phyloP scores from a whole-genome alignment of 2,797 vertebrate species.

The Nannoperca australis region DNA sequence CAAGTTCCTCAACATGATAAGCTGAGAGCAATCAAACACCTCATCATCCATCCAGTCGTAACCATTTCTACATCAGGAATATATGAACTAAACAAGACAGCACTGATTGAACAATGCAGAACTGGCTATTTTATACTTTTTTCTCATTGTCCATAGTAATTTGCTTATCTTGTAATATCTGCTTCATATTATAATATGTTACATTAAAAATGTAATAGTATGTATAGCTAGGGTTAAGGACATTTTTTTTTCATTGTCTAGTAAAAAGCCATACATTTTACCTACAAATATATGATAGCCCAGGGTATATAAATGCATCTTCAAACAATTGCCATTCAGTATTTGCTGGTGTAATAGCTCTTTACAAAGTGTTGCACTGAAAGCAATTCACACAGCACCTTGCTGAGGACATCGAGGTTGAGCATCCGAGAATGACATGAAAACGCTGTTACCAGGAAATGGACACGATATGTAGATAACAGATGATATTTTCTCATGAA shows the following conservation, averaged over 20 bases:
- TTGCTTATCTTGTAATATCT: constrained; percentile 74
- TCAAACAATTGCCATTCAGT: constrained; percentile 72
- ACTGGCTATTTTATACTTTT: constrained; percentile 60
- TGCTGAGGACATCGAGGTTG: constrained; percentile 67
- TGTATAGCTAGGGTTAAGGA: constrained; percentile 69
- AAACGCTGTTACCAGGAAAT: constrained; percentile 66
- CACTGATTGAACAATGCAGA: constrained; percentile 81
- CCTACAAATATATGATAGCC: constrained; percentile 69
- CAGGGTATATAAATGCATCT: constrained; percentile 55
- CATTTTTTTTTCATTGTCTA: constrained; percentile 65
- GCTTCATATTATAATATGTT: constrained; percentile 72
- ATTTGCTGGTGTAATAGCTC: constrained; percentile 66
- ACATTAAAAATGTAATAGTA: constrained; percentile 62
- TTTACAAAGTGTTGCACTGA: constrained; percentile 79
- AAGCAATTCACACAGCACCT: constrained; percentile 80
- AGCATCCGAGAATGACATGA: constrained; percentile 52
- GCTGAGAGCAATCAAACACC: constrained; percentile 81
- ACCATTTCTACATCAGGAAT: constrained; percentile 72
- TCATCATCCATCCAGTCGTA: constrained; percentile 53
- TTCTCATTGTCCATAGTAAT: constrained; percentile 53
- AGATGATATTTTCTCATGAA: constrained; percentile 71
- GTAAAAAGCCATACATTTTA: constrained; percentile 85
- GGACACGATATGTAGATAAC: constrained; percentile 69
- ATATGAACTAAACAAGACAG: constrained; percentile 65
- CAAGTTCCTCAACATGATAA: constrained; percentile 98